Conservation (phyloP, 2,888 invertebrate species). For the Poecilus cupreus region DNA sequence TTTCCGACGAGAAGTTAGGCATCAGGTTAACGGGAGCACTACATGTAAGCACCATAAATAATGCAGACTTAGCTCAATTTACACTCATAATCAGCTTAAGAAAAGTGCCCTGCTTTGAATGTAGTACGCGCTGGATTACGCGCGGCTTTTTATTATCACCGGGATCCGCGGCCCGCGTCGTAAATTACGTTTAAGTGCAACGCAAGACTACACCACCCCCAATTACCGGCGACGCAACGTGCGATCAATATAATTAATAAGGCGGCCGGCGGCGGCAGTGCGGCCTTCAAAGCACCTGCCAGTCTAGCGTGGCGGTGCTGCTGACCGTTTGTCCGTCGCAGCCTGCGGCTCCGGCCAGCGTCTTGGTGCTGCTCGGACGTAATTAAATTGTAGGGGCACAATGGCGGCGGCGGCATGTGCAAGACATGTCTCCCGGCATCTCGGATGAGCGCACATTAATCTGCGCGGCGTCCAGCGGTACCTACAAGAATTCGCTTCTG, state of each 20-base stretch:
- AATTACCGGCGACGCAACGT: constrained; percentile 27
- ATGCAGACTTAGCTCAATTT: constrained; percentile 73
- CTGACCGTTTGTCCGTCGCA: constrained; percentile 3
- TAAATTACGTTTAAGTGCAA: constrained; percentile 69
- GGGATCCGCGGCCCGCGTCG: constrained; percentile 61
- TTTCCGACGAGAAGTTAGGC: constrained; percentile 49
- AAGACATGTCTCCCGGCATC: constrained; percentile 56
- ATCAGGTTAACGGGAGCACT: constrained; percentile 61
- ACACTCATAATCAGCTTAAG: constrained; percentile 75
- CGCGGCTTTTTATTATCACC: constrained; percentile 68
- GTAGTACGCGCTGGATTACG: constrained; percentile 71
- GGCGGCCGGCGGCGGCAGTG: not conserved
- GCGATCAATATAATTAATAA: constrained; percentile 55
- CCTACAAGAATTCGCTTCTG: constrained; percentile 69
- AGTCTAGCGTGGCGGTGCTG: not conserved
- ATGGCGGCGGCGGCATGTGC: constrained; percentile 48
- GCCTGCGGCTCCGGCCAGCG: not conserved
- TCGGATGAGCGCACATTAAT: constrained; percentile 67
- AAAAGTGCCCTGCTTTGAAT: constrained; percentile 73
- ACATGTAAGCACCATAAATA: constrained; percentile 74
- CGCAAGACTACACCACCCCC: constrained; percentile 23
- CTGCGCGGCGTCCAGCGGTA: constrained; percentile 62
- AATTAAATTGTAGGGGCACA: constrained; percentile 59
- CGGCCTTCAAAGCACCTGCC: constrained; percentile 26
- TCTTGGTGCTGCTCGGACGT: constrained; percentile 41